These are phyloP conservation scores for Aphis gossypii DNA, from an alignment of 1,140 invertebrate species.

Conservation along the genomic window DNA sequence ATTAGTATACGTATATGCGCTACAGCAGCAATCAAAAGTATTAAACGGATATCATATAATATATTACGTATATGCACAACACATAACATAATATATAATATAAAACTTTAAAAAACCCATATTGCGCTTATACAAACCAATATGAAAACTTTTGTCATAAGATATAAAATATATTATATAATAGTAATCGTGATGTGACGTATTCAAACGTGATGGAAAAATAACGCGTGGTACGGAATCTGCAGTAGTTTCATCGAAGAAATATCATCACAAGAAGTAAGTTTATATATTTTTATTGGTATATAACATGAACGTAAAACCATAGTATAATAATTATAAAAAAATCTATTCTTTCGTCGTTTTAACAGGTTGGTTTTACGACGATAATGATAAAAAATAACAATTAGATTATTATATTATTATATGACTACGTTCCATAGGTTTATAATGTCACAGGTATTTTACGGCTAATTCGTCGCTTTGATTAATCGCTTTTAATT, in stretches of 20 bases:
- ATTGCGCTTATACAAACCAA: not conserved
- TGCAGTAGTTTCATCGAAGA: not conserved
- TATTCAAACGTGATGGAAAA: not conserved
- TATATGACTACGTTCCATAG: not conserved
- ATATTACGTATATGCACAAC: not conserved
- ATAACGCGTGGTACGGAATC: not conserved
- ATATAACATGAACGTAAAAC: not conserved
- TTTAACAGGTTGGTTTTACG: not conserved
- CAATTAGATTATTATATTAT: not conserved
- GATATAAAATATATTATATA: not conserved
- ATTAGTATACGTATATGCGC: not conserved
- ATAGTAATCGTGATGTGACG: not conserved
- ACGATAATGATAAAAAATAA: not conserved
- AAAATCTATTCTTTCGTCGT: not conserved
- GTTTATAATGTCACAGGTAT: not conserved
- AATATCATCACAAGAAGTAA: not conserved
- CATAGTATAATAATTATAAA: not conserved
- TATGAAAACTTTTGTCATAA: not conserved
- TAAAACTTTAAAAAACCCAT: not conserved
- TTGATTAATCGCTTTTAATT: conserved; percentile 58
- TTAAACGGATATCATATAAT: not conserved
- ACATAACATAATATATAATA: not conserved
- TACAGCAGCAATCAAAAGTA: not conserved
- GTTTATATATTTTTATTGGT: not conserved
- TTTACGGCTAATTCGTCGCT: not conserved